These are phyloP conservation scores for Macrobrachium rosenbergii DNA, from an alignment of 1,140 invertebrate species.

Conservation along the genomic window DNA sequence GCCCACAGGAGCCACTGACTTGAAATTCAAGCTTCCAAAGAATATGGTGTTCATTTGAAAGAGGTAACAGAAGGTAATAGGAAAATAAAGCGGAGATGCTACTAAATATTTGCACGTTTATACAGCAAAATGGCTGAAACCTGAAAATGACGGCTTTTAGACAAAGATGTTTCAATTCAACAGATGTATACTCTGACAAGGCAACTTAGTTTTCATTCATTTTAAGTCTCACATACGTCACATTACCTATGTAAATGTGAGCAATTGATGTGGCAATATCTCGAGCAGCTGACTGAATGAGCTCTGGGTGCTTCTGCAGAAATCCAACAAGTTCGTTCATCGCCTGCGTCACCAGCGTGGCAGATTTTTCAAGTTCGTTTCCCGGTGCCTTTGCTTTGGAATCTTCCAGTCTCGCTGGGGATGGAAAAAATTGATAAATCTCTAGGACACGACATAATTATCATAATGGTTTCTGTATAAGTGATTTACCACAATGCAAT, in stretches of 20 bases:
- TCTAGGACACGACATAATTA: neutral
- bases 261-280: slow-evolving; percentile 47
- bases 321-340: slow-evolving; percentile 33
- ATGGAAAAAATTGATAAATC: neutral
- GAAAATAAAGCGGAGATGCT: no score
- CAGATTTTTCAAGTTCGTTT: slow-evolving; percentile 10
- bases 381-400: neutral
- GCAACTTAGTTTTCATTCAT: neutral
- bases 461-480: neutral
- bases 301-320: slow-evolving; percentile 45
- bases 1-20: no score
- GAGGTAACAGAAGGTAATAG: no score
- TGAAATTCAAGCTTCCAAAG: no score
- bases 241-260: slow-evolving; percentile 47
- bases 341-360: slow-evolving; percentile 11
- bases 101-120: no score
- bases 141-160: neutral
- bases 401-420: slow-evolving; percentile 29
- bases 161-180: neutral
- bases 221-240: neutral
- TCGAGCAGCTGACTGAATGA: slow-evolving; percentile 38
- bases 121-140: neutral
- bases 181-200: neutral
- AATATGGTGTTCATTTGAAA: no score
- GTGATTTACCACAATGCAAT: no score